A percentile compares a stretch with the other conserved stretches of the same genome.
Evolutionary conservation across 2,797 vertebrate species (phyloP).

Genomic region (Cirrhinus molitorella): DNA sequence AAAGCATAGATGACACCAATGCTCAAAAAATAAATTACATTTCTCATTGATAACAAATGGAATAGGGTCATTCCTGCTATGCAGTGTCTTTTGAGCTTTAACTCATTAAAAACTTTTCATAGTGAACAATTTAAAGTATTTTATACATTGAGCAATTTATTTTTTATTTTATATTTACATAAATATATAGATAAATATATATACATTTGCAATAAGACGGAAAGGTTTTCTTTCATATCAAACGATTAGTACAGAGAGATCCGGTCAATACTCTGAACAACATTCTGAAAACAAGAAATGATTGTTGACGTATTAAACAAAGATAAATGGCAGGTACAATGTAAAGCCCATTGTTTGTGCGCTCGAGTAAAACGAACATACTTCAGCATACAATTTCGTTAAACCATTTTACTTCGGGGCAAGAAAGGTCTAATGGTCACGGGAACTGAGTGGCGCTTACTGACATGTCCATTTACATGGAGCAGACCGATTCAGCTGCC

Average conservation of each 20-base stretch:
- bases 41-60: slow-evolving; percentile 2
- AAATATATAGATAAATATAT: too few relatives aligned
- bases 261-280: slow-evolving; percentile 13
- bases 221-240: neutral
- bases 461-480: slow-evolving; percentile 43
- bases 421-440: slow-evolving; percentile 47
- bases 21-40: neutral
- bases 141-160: neutral
- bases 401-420: slow-evolving; percentile 11
- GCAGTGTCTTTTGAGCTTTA: neutral
- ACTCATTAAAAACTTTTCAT: neutral
- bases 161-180: neutral
- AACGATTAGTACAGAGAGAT: slow-evolving; percentile 4
- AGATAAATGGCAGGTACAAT: slow-evolving; percentile 26
- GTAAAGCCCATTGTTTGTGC: slow-evolving; percentile 15
- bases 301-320: slow-evolving; percentile 29
- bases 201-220: slow-evolving; percentile 9
- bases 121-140: neutral
- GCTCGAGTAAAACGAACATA: slow-evolving; percentile 11
- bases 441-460: slow-evolving; percentile 30
- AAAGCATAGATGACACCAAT: neutral
- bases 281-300: slow-evolving; percentile 29
- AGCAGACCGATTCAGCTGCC: neutral
- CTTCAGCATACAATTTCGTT: slow-evolving; percentile 23
- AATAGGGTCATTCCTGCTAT: neutral